These are phyloP conservation scores for Cantharis nigra DNA, from an alignment of 2,888 invertebrate species.

Conservation along the genomic window DNA sequence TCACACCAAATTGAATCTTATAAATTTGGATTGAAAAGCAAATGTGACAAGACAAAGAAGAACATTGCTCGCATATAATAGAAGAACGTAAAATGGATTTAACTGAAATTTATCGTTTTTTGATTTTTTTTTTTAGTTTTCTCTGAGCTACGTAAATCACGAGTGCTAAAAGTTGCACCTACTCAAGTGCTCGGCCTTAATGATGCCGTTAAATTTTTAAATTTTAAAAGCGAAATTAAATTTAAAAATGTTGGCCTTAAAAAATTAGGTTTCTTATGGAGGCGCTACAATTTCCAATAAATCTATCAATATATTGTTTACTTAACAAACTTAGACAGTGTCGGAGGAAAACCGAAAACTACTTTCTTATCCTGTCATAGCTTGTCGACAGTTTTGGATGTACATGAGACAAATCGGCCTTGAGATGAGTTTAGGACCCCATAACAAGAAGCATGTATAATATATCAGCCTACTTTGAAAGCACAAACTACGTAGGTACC, in stretches of 20 bases:
- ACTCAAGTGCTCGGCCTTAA: no score
- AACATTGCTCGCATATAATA: constrained; percentile 3
- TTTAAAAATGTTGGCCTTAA: background rate
- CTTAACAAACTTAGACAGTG: constrained; percentile 21
- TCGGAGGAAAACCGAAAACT: constrained; percentile 12
- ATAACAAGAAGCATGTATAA: constrained; percentile 27
- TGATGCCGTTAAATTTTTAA: background rate
- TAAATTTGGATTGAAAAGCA: constrained; percentile 13
- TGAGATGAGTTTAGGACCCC: constrained; percentile 24
- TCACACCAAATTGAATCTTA: constrained; percentile 17
- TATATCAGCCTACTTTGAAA: constrained; percentile 25
- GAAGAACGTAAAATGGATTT: constrained; percentile 1
- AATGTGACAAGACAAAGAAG: constrained; percentile 13
- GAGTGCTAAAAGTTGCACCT: no score
- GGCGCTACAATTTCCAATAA: constrained; percentile 15
- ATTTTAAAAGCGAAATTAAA: background rate
- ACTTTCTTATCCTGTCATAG: constrained; percentile 19
- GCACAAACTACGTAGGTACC: constrained; percentile 29
- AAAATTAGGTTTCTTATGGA: background rate
- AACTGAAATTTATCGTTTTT: background rate
- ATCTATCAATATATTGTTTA: constrained; percentile 12
- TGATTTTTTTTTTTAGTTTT: background rate
- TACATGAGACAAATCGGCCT: constrained; percentile 20
- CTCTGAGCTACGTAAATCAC: background rate
- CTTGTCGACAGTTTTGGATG: constrained; percentile 16